Percentiles rank a stretch among this genome's conserved stretches.
Evolutionary conservation across 2,888 invertebrate genomes (phyloP).

Genomic region (Eupeodes luniger): DNA sequence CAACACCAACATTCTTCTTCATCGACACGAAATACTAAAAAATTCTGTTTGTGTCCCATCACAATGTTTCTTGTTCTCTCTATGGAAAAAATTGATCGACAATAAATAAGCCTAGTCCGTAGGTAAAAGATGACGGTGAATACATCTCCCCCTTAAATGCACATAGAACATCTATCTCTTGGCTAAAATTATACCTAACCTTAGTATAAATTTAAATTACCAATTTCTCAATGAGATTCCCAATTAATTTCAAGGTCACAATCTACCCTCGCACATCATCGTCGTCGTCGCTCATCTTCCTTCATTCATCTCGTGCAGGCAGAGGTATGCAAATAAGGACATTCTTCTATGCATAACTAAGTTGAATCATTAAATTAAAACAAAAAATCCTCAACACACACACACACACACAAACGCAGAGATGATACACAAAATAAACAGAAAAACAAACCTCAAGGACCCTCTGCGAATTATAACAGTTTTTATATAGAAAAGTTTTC

Average conservation of each 20-base stretch:
- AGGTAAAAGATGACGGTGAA: not conserved
- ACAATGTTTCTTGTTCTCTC: not conserved
- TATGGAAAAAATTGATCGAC: not conserved
- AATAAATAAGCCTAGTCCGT: not conserved
- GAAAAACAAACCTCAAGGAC: constrained; percentile 16
- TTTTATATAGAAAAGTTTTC: not conserved
- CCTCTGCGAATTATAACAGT: constrained; percentile 13
- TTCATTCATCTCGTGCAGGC: not conserved
- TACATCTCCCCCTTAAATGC: no score
- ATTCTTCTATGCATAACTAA: constrained; percentile 34
- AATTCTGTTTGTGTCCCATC: constrained; percentile 54
- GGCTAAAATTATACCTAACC: not conserved
- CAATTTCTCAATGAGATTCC: constrained; percentile 39
- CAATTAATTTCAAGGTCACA: constrained; percentile 63
- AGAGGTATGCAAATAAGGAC: constrained; percentile 4
- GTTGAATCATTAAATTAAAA: constrained; percentile 24
- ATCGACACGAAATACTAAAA: constrained; percentile 33
- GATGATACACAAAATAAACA: no score
- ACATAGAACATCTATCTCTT: not conserved
- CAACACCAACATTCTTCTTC: not conserved
- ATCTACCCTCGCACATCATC: not conserved
- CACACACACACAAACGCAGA: not conserved
- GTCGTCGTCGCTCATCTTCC: not conserved
- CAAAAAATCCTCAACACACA: not conserved
- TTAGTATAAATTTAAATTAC: constrained; percentile 45